Evolutionary conservation across 2,888 invertebrate genomes (phyloP), one percentile per base, ranked within the genome.

Genomic region (Meta bourneti): DNA sequence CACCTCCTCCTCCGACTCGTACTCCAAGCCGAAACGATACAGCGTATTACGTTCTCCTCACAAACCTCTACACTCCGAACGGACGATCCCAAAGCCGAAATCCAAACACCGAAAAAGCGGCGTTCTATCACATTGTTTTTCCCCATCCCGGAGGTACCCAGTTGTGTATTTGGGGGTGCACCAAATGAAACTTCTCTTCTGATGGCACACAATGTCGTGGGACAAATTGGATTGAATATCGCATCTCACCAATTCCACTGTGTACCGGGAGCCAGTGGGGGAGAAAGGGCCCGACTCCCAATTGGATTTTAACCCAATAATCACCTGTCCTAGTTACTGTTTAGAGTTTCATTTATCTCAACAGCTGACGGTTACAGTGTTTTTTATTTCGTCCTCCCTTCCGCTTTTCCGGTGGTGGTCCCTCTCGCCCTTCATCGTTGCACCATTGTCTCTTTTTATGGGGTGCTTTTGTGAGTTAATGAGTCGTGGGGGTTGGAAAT

Each of bases 221-320:
- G 20, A 54, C 80, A 90, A 90, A 90, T 84, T 90, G 84, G 85
- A 90, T 85, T 90, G 84, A 72, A 84, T 78, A 71, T 71, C 69
- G 79, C 20, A 72, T 78, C 89, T 72, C 83, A 61, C 84, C 89
- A 83, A 78, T 78, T 85, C 69, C 69, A 20, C 34, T 90, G 90
- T 85, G 90, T 90, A 85, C 85, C 85, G 34, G 48, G 69, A 80
- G 77, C 77, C 51, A 81, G 71, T 52, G 83, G 77, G 20, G 77
- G 78, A 69, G 51, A 48, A 34, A 16, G 7, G 77, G 70, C 7
- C 74, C n/a, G 52, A 34, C 34, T 75, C 87, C 82, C 91, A 87
- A 91, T 91, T 91, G 91, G 87, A 91, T 91, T 91, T 91, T 87
- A 91, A 91, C 91, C 77, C 78, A 91, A 91, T 91, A 87, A 87